These are phyloP conservation scores for Limnephilus auricula DNA, from an alignment of 2,888 invertebrate species.

Conservation along the genomic window DNA sequence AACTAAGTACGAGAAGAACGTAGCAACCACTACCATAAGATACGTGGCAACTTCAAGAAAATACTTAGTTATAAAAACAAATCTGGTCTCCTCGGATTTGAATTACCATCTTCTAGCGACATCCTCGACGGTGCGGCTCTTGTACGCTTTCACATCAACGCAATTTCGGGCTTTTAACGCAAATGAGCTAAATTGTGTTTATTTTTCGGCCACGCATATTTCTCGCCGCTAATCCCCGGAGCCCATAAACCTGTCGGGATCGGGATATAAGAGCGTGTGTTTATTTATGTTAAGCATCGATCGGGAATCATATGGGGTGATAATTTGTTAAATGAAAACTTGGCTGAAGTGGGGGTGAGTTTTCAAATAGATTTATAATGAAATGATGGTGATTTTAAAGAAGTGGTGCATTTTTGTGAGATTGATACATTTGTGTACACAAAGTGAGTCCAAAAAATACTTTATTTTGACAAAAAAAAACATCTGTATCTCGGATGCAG, in stretches of 20 bases:
- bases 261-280: not conserved
- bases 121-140: not conserved
- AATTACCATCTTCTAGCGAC: not conserved
- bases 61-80: not conserved
- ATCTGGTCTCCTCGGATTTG: not conserved
- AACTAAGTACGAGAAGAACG: not conserved
- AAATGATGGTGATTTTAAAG: no score
- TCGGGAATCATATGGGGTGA: constrained; percentile 12
- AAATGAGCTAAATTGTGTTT: constrained; percentile 46
- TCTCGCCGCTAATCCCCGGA: constrained; percentile 36
- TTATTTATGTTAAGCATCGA: constrained; percentile 8
- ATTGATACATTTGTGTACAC: no score
- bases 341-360: not conserved
- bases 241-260: constrained; percentile 7
- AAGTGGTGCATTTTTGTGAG: no score
- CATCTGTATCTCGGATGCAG: no score
- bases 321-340: constrained; percentile 31
- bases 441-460: no score
- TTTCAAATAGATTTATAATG: no score
- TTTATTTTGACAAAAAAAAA: no score
- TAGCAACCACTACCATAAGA: no score
- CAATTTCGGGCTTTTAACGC: constrained; percentile 35
- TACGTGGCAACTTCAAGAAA: no score
- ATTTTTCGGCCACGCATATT: constrained; percentile 39
- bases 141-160: not conserved